phyloP scores from a whole-genome alignment of 2,113 vertebrate genomes.

The Gyps fulvus region DNA sequence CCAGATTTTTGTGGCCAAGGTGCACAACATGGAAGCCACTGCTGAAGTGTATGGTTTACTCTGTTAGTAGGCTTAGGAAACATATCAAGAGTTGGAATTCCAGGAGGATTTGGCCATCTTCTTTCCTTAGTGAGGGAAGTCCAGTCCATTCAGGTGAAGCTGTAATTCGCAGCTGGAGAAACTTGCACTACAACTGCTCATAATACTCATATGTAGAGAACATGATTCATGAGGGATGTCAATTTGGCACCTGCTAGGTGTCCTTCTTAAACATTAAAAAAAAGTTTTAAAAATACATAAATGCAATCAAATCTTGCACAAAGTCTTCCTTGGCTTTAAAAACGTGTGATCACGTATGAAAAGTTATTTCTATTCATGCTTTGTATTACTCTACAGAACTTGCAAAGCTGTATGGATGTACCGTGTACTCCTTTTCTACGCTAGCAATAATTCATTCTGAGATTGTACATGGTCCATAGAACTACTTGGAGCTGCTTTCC shows the following conservation, averaged over 20 bases:
- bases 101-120: neutral
- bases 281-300: accelerated
- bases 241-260: accelerated
- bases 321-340: neutral
- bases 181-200: neutral
- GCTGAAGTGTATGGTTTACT: accelerated
- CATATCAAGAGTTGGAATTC: neutral
- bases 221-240: neutral
- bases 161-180: neutral
- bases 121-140: neutral
- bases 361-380: neutral
- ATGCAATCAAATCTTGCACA: accelerated
- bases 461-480: slow-evolving; percentile 45
- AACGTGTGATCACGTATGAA: neutral
- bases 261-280: accelerated
- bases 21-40: neutral
- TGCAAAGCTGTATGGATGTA: slow-evolving; percentile 44
- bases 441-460: slow-evolving; percentile 47
- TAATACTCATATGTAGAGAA: too few species aligned
- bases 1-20: neutral
- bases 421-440: slow-evolving; percentile 22
- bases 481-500: slow-evolving; percentile 48
- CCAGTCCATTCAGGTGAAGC: neutral
- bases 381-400: slow-evolving; percentile 18
- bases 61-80: neutral